Conservation (phyloP, 1,140 invertebrate genomes). For the Acromyrmex echinatior region DNA sequence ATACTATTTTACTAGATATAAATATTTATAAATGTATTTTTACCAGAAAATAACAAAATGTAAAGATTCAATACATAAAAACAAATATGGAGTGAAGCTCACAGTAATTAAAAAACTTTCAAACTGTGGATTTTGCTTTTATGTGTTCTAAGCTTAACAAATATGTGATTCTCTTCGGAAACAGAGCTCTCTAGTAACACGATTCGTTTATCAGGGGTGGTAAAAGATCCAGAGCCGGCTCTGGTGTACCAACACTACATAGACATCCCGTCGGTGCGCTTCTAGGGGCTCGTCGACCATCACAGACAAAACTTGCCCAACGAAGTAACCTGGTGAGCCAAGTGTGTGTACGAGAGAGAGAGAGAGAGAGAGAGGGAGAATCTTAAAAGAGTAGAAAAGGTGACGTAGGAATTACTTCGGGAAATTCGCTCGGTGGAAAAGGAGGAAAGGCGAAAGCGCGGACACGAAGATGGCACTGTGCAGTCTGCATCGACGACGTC, state of each 20-base stretch:
- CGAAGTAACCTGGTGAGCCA: conserved; percentile 63
- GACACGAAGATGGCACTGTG: conserved; percentile 58
- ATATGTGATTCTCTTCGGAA: background rate
- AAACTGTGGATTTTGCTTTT: background rate
- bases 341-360: background rate
- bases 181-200: background rate
- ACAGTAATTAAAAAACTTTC: background rate
- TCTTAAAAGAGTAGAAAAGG: background rate
- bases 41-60: background rate
- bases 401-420: background rate
- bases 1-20: background rate
- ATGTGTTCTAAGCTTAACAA: background rate
- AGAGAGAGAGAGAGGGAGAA: background rate
- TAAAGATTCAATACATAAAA: background rate
- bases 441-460: conserved; percentile 32
- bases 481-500: conserved; percentile 52
- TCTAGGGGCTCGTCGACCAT: conserved; percentile 53
- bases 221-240: conserved; percentile 37
- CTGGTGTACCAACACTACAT: conserved; percentile 32
- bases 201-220: conserved; percentile 31
- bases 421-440: conserved; percentile 44
- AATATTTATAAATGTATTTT: background rate
- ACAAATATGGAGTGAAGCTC: background rate
- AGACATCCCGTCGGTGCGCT: conserved; percentile 21
- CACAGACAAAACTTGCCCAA: conserved; percentile 50